phyloP scores from a whole-genome alignment of 2,888 invertebrate species.

The Cosmopolites sordidus region DNA sequence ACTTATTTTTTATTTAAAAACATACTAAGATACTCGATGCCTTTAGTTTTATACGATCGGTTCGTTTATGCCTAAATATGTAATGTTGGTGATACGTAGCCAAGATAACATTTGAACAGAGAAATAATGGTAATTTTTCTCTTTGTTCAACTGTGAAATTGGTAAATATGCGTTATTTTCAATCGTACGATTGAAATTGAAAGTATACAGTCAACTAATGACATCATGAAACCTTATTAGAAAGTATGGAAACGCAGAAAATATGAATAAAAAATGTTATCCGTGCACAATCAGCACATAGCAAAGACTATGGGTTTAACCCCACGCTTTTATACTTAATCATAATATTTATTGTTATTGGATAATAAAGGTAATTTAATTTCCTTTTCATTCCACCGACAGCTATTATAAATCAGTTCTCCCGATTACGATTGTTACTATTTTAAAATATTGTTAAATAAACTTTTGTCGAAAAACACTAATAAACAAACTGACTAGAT shows the following conservation, averaged over 20 bases:
- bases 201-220: constrained; percentile 12
- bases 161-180: not conserved
- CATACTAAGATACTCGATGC: no score
- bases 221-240: constrained; percentile 22
- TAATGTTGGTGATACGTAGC: no score
- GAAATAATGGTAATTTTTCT: not conserved
- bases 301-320: constrained; percentile 17
- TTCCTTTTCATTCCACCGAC: constrained; percentile 23
- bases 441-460: constrained; percentile 4
- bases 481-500: not conserved
- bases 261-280: constrained; percentile 11
- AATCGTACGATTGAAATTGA: constrained; percentile 17
- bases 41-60: no score
- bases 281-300: constrained; percentile 14
- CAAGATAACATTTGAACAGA: not conserved
- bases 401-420: constrained; percentile 18
- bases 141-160: not conserved
- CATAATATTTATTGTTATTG: constrained; percentile 26
- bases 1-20: no score
- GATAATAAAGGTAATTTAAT: constrained; percentile 27
- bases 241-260: constrained; percentile 23
- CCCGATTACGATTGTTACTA: constrained; percentile 10
- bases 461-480: not conserved
- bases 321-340: constrained; percentile 21
- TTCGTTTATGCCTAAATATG: no score